A percentile compares a stretch with the other conserved stretches of the same genome.
phyloP scores from a whole-genome alignment of 37 sponge, comb jelly and placozoan genomes.

The Tethya wilhelma region DNA sequence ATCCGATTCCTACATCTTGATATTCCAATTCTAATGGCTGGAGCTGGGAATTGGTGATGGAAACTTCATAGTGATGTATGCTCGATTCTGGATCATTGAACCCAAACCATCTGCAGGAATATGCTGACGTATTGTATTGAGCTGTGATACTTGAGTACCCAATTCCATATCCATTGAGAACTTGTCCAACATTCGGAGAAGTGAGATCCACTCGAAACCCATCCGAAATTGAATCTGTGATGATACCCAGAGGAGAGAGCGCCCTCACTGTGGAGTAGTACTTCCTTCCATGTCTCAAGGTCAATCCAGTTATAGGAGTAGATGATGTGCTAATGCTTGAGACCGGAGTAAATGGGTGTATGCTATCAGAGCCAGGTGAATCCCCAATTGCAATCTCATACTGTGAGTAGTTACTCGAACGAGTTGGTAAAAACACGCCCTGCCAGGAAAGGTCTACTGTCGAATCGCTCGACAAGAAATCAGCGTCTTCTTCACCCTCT shows the following conservation, averaged over 20 bases:
- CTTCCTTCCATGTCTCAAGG: background rate
- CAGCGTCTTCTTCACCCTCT: conserved; percentile 50
- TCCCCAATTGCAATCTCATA: conserved; percentile 64
- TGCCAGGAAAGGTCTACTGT: conserved; percentile 48
- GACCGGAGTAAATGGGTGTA: conserved; percentile 20
- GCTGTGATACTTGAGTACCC: conserved; percentile 21
- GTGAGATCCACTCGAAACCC: conserved; percentile 68
- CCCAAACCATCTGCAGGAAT: conserved; percentile 49
- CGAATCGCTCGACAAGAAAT: conserved; percentile 21
- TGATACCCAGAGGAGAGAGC: conserved; percentile 21
- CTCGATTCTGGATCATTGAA: conserved; percentile 67
- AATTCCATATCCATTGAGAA: conserved; percentile 31
- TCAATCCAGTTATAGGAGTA: background rate
- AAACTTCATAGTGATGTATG: conserved; percentile 68
- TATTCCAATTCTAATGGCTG: conserved; percentile 7
- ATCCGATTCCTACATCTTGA: conserved; percentile 49
- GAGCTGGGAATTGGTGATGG: conserved; percentile 14
- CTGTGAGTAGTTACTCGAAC: background rate
- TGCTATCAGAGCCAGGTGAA: conserved; percentile 42
- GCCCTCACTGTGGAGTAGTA: conserved; percentile 58
- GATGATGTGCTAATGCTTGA: background rate
- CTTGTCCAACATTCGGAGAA: conserved; percentile 50
- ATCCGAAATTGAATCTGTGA: conserved; percentile 47
- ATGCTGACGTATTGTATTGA: conserved; percentile 9
- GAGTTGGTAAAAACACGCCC: conserved; percentile 51